Base-by-base conservation (phyloP, 2,888 invertebrate species). In the Andrena praecox region DNA sequence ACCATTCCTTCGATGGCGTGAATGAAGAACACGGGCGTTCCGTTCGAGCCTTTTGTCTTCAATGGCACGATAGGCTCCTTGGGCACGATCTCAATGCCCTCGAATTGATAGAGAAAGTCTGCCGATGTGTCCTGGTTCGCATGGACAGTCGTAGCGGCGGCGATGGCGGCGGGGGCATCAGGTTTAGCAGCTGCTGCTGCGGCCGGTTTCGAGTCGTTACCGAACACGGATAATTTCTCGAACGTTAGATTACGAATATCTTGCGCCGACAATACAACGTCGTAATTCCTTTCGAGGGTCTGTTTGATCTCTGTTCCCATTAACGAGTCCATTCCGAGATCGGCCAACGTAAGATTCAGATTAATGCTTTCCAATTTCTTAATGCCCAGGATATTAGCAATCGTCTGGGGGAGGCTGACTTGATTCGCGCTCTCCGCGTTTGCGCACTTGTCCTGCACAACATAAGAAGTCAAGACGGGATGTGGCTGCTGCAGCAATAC, bases 281-380 rank as follows among this genome's bases (percentile, higher is more conserved):
- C 99, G 94, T 97, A 99, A 91, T 97, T 98, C 76, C 99, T 96
- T 94, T 99, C 99, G 72, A 99, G 95, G 0, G 98, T 98, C 94
- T 99, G 99, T 94, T 99, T 99, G 92, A 99, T 98, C 95, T 99
- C 99, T 1, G 99, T 99, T 63, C 99, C 99, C 99, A 99, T 99
- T 87, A 99, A 95, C 1, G 99, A 99, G 94, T 99, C 99, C 97
- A 99, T 98, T 82, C 99, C 99, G 56, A 99, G 96, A 94, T 99
- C 99, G 35, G 98, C 98, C 64, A 99, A 95, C 59, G 97, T 97
- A 4, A 97, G 96, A 35, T 96, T 95, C 59, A 96, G 95, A 82
- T 97, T 96, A 42, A 99, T 95, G 82, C 97, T 97, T 88, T 96
- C 96, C 0, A 96, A 95, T 91, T 99, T 98, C 94, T 98, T 98